Base-by-base conservation (phyloP, 1,140 invertebrate species). In the Elymnias hypermnestra region DNA sequence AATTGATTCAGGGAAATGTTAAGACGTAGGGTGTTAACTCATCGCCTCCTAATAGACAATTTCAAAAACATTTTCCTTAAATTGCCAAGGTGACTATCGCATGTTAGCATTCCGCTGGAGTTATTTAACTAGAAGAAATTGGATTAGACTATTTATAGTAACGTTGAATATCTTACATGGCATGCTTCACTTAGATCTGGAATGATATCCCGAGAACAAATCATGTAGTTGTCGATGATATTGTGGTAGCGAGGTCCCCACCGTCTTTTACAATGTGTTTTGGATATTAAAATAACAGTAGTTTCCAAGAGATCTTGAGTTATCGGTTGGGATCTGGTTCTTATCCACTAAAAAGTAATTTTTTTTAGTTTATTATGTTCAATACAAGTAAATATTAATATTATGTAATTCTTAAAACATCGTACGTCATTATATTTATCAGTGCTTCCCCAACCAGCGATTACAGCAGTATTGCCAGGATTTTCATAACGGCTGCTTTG, bases 191-290 rank as follows among this genome's bases (percentile, higher is more conserved):
- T n/a, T n/a, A n/a, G n/a, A n/a, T n/a, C n/a, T n/a, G n/a, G n/a
- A n/a, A 49, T 26, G 6, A 74, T 53, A 19, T 81, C 76, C 18
- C 70, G 74, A 1, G 72, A 63, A 46, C 78, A 83, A 7, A 83
- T 73, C 78, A 83, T 83, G 25, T 83, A 76, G 33, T 83, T 73
- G 5, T 83, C 74, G 13, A 83, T 83, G 21, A 83, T 78, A 14
- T 78, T 73, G 40, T 77, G 64, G 38, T 79, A 83, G 0, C 75
- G 53, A 0, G 49, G 3, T 0, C 74, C 74, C 78, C 78, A 83
- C 3, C 74, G 63, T 0, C 61, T 58, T 23, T 81, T 83, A 57
- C 78, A 83, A 14, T 51, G 57, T 12, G 47, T 56, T 22, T 77
- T 77, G 0, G 63, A 39, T 26, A 83, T 72, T 0, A 83, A 63